Conservation (phyloP, 1,140 invertebrate species). For the Eumeta japonica region DNA sequence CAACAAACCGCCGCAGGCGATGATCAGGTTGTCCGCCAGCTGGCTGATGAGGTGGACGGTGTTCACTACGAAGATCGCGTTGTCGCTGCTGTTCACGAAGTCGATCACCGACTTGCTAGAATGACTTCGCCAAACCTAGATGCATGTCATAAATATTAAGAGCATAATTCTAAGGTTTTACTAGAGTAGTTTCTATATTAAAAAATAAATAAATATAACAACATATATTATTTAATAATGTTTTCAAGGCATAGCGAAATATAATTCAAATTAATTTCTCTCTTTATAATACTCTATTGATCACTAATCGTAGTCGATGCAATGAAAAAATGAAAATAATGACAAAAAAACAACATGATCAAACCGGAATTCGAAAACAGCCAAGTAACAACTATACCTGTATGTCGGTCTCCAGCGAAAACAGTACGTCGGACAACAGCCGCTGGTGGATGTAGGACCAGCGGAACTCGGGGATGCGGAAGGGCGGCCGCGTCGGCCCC, state of each 20-base stretch:
- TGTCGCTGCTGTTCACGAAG: conserved; percentile 96
- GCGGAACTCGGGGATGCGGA: conserved; percentile 98
- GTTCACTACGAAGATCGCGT: conserved; percentile 98
- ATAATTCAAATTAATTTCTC: not conserved
- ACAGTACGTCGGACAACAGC: conserved; percentile 93
- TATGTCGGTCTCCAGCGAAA: conserved; percentile 96
- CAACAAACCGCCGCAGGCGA: conserved; percentile 95
- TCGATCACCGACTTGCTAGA: conserved; percentile 96
- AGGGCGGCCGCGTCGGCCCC: conserved; percentile 92
- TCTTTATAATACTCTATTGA: not conserved
- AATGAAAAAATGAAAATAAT: conserved; percentile 1
- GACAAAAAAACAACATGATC: not conserved
- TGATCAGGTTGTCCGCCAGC: conserved; percentile 97
- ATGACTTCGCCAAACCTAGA: conserved; percentile 77
- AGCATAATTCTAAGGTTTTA: conserved; percentile 2
- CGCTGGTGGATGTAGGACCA: conserved; percentile 99
- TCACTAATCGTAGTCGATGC: not conserved
- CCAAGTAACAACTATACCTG: conserved; percentile 62
- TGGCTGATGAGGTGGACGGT: conserved; percentile 99
- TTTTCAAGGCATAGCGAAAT: too few relatives aligned
- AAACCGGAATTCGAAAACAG: not conserved
- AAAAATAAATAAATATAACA: conserved; percentile 5
- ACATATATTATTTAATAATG: not conserved
- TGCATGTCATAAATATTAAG: conserved; percentile 16
- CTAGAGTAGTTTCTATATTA: too few relatives aligned